Base-by-base conservation (phyloP, 2,113 vertebrate species). In the Tenrec ecaudatus region DNA sequence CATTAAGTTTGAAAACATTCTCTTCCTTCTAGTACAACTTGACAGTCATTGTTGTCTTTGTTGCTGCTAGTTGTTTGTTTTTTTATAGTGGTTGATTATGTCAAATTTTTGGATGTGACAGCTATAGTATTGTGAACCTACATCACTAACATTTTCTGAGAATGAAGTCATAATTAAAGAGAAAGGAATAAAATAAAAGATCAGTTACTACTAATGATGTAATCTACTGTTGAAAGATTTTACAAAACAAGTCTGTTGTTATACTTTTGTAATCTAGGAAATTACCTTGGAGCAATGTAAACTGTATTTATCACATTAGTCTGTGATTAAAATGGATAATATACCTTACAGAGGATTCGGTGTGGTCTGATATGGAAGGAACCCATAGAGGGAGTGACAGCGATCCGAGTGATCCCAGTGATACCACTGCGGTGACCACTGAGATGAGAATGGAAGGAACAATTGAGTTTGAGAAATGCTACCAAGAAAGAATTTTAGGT, bases 401-500 rank as follows among this genome's bases (percentile, higher is more conserved):
- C 66, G 31, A 14, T 19, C 12, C 27, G 12, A 10, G 66, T 31
- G 66, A 31, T 68, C 10, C 29, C 66, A 10, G 29, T 31, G 29
- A 31, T 68, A 27, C 27, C 64, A 68, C 77, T 82, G 87, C 79
- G 78, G 82, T 92, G 95, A 95, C 40, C 77, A 96, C 66, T 64
- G 92, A 95, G 89, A 53, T 82, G 57, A 75, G 17, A 93, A 92
- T 89, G 87, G 96, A 95, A 91, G 43, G 29, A 89, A 53, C 47
- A 82, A 93, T 91, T 91, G 57, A 40, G 93, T 94, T 47, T 76
- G 38, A 94, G 77, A 92, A 83, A 94, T 53, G 43, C 40, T 83
- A 88, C 60, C 36, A 91, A 96, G 79, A 94, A 94, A 90, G 81
- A 89, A 83, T 69, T 43, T 87, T 84, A 94, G 73, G 29, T 71